Conservation (phyloP, 2,113 vertebrate genomes). For the Equus przewalskii region DNA sequence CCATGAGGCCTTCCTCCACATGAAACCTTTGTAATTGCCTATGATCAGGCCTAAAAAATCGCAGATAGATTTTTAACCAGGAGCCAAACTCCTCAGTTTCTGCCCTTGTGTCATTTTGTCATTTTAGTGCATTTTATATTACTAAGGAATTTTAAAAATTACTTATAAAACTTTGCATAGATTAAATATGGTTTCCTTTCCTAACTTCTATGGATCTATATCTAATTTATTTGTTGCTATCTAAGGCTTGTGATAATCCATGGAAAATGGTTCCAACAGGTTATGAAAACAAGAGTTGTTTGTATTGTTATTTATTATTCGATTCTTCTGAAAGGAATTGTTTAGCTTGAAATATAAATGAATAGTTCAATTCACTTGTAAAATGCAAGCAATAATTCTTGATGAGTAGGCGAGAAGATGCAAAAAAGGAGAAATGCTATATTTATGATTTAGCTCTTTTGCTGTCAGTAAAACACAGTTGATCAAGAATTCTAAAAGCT, state of each 20-base stretch:
- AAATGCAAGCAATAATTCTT: constrained; percentile 69
- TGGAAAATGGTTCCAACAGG: neutral
- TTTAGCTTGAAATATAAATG: neutral
- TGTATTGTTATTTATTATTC: neutral
- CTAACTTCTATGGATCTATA: neutral
- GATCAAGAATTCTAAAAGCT: neutral
- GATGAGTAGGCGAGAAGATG: neutral
- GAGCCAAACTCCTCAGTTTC: neutral
- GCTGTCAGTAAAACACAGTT: neutral
- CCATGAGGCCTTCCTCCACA: neutral
- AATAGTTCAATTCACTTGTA: neutral
- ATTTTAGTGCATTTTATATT: neutral
- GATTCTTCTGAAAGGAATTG: neutral
- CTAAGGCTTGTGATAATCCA: neutral
- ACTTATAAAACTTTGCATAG: neutral
- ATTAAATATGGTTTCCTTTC: neutral
- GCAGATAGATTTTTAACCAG: neutral
- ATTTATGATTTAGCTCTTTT: neutral
- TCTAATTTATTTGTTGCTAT: neutral
- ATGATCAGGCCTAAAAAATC: neutral
- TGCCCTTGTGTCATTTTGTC: neutral
- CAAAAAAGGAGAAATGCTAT: neutral
- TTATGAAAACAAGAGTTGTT: neutral
- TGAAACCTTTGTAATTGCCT: neutral
- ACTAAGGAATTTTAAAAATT: neutral